These are phyloP conservation scores for Oxyscelio sp. DNA, from an alignment of 2,888 invertebrate species.

Conservation along the genomic window DNA sequence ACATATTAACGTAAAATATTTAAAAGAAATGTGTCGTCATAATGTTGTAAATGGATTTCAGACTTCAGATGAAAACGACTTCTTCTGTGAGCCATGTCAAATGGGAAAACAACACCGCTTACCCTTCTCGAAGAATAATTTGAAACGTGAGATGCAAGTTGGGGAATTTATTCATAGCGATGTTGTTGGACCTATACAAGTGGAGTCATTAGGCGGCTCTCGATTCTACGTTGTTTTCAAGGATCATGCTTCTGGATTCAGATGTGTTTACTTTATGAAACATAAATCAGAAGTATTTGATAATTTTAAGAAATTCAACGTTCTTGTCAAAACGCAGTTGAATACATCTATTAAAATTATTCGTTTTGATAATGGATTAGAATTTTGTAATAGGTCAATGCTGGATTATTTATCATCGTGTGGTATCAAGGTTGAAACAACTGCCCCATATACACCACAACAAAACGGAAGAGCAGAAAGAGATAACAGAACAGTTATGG, in stretches of 20 bases:
- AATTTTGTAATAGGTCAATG: slow-evolving; percentile 51
- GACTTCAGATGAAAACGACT: slow-evolving; percentile 52
- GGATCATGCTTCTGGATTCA: slow-evolving; percentile 62
- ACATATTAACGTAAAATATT: background rate
- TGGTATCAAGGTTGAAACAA: slow-evolving; percentile 22
- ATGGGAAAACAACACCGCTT: slow-evolving; percentile 76
- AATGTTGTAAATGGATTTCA: slow-evolving; percentile 53
- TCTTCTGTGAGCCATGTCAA: slow-evolving; percentile 78
- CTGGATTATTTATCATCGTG: slow-evolving; percentile 3
- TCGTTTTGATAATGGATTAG: slow-evolving; percentile 50
- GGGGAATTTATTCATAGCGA: slow-evolving; percentile 67
- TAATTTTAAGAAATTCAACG: slow-evolving; percentile 47
- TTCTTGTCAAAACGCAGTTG: slow-evolving; percentile 32
- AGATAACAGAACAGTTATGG: no score
- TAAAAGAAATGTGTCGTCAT: background rate
- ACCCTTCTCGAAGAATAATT: slow-evolving; percentile 49
- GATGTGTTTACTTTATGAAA: slow-evolving; percentile 51
- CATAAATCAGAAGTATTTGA: slow-evolving; percentile 56
- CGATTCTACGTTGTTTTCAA: slow-evolving; percentile 63
- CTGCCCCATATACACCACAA: no score
- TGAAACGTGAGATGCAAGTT: slow-evolving; percentile 39
- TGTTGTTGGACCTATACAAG: slow-evolving; percentile 55
- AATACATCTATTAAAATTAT: slow-evolving; percentile 23
- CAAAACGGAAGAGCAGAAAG: slow-evolving; percentile 69
- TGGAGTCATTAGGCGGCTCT: slow-evolving; percentile 47